Base-by-base conservation (phyloP, 2,888 invertebrate genomes). In the Macaria notata region DNA sequence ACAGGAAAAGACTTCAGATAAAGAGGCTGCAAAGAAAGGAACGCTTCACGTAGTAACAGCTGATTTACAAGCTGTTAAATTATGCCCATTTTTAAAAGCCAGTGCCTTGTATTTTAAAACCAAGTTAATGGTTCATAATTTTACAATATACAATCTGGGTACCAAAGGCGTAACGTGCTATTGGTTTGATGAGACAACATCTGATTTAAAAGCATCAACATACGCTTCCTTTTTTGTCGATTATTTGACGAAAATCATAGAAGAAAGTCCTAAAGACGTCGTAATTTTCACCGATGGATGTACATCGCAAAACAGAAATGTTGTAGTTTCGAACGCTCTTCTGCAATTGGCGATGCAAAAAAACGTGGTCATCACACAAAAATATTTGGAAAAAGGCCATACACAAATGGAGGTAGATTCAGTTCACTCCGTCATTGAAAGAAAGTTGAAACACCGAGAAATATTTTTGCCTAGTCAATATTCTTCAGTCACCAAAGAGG, bases 361-460 rank as follows among this genome's bases (percentile, higher is more conserved):
- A 29, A 47, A 47, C 6, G 31, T 65, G n/a, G 46, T 45, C 6
- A 69, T 69, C 3, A 71, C 67, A 4, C 72, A 73, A 47, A 72
- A 73, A 42, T 71, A 59, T 44, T 54, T 73, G 5, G 72, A 69
- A 56, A 66, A 64, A 38, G 73, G 70, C 33, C 71, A 73, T 50
- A 70, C 69, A 0, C 71, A 72, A 46, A 64, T 66, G 59, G 66
- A 63, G 43, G 56, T 54, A 9, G 64, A 63, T 48, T 77, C 75
- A 0, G 75, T 79, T 1, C 81, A 84, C 60, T 66, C 70, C 19
- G 59, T 63, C 0, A 75, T 83, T 46, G 83, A 84, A 64, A 65
- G 70, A 51, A 76, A 72, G 42, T 42, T 76, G 9, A 75, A 74
- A 65, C 68, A 76, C 46, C 4, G 36, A 4, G 63, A 63, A 48